Evolutionary conservation across 92 coral and sea anemone genomes (phyloP).

Genomic region (Heliopora coerulea): DNA sequence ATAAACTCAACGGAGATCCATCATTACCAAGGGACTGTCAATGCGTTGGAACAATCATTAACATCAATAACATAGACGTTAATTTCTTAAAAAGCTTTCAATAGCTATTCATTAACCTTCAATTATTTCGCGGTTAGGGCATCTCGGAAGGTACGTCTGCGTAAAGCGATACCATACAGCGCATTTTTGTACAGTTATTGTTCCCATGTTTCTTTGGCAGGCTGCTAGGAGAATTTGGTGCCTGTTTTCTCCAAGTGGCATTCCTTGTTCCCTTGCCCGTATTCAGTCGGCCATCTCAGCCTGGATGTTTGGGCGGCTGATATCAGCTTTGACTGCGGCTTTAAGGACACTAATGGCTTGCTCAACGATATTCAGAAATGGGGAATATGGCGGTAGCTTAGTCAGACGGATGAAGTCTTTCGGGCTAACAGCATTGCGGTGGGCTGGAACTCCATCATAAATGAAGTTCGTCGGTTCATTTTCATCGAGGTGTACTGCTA

Average conservation of each 20-base stretch:
- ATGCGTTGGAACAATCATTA: no score
- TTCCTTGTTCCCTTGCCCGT: conserved; percentile 27
- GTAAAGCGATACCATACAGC: conserved; percentile 28
- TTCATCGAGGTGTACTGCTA: neutral
- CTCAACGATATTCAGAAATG: conserved; percentile 53
- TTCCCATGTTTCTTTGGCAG: conserved; percentile 6
- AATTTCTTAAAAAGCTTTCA: no score
- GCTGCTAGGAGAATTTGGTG: conserved; percentile 22
- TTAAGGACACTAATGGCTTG: conserved; percentile 40
- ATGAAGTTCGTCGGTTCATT: neutral
- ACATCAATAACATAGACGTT: no score
- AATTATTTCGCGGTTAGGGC: neutral
- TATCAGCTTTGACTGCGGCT: conserved; percentile 60
- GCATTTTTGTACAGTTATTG: conserved; percentile 22
- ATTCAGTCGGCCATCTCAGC: conserved; percentile 8
- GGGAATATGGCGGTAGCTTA: conserved; percentile 49
- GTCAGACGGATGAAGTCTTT: conserved; percentile 31
- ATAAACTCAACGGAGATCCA: no score
- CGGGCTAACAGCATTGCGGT: neutral
- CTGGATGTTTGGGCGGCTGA: conserved; percentile 48
- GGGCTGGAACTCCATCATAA: no score
- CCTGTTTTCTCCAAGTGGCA: conserved; percentile 22
- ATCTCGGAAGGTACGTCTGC: conserved; percentile 26
- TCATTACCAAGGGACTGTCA: no score
- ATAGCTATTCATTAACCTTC: no score